Evolutionary conservation across 2,113 vertebrate species (phyloP).

Genomic region (Ceuthmochares aereus): DNA sequence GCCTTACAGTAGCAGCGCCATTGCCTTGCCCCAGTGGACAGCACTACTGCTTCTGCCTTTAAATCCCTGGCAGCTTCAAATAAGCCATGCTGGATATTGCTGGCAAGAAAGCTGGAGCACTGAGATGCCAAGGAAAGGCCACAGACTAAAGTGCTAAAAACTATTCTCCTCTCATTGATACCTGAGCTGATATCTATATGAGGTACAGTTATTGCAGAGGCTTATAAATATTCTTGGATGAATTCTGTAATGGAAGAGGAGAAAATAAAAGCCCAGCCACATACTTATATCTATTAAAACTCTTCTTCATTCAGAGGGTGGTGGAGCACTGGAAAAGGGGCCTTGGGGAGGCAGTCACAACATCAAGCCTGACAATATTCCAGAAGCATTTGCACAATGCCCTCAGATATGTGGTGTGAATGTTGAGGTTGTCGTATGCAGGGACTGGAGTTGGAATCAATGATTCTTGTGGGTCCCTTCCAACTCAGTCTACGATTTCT

Average conservation of each 20-base stretch:
- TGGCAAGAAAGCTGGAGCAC: background rate
- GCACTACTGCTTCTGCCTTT: background rate
- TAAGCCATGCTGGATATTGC: accelerated
- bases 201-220: background rate
- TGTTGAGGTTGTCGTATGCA: no score
- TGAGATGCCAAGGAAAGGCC: background rate
- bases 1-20: no score
- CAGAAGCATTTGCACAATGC: no score
- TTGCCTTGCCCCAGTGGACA: no score
- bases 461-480: no score
- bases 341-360: no score
- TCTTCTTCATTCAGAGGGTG: background rate
- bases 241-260: background rate
- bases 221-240: background rate
- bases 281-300: background rate
- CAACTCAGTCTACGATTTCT: no score
- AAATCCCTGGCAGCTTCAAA: background rate
- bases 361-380: no score
- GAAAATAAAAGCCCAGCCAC: background rate
- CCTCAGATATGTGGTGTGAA: no score
- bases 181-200: accelerated
- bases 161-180: background rate
- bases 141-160: no score
- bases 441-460: no score
- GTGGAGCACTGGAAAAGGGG: no score